A percentile compares a stretch with the other conserved stretches of the same genome.
phyloP scores from a whole-genome alignment of 2,113 vertebrate species.

The Gadus macrocephalus region DNA sequence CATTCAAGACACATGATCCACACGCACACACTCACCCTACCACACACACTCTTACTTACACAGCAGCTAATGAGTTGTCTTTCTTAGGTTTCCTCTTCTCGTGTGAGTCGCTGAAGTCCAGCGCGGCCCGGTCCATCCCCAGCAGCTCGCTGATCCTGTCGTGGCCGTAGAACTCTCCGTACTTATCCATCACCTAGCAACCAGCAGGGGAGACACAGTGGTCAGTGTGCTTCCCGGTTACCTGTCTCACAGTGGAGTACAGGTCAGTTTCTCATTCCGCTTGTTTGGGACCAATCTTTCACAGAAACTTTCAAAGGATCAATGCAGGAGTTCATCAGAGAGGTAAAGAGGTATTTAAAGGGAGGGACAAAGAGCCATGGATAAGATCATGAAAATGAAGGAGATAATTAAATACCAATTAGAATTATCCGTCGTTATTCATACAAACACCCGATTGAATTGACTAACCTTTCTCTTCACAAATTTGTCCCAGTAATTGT shows the following conservation, averaged over 20 bases:
- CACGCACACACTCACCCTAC: background rate
- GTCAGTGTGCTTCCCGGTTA: too few relatives aligned
- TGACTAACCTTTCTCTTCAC: conserved; percentile 82
- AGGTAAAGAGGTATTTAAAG: too few relatives aligned
- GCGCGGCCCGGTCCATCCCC: conserved; percentile 93
- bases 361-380: too few relatives aligned
- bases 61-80: conserved; percentile 87
- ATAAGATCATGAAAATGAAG: too few relatives aligned
- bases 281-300: too few relatives aligned
- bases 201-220: background rate
- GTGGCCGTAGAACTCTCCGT: conserved; percentile 93
- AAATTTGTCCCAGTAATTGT: conserved; percentile 99
- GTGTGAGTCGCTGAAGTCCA: conserved; percentile 92
- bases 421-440: too few relatives aligned
- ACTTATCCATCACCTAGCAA: conserved; percentile 94
- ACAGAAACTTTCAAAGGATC: too few relatives aligned
- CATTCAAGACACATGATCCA: too few relatives aligned
- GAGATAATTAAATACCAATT: too few relatives aligned
- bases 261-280: too few relatives aligned
- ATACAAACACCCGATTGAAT: background rate
- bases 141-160: conserved; percentile 94
- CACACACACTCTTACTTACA: conserved; percentile 73
- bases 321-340: too few relatives aligned
- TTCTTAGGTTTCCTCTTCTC: conserved; percentile 93
- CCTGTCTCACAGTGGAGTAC: too few relatives aligned